These are phyloP conservation scores for Acrocyrtus sp. DNA, from an alignment of 2,888 invertebrate species.

Conservation along the genomic window DNA sequence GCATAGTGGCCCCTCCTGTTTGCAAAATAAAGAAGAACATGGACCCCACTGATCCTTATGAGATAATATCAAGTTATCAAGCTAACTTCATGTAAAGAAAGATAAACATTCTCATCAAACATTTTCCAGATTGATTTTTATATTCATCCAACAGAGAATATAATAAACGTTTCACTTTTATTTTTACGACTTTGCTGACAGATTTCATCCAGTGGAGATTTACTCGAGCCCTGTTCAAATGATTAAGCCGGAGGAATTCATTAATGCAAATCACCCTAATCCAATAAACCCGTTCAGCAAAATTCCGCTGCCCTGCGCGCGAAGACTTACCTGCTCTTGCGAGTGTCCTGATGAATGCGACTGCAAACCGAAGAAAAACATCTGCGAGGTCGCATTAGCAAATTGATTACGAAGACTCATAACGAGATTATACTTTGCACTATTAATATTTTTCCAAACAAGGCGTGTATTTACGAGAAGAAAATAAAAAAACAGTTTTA, in stretches of 20 bases:
- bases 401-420: too few relatives aligned
- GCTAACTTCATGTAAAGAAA: slow-evolving; percentile 52
- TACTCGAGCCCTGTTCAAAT: slow-evolving; percentile 53
- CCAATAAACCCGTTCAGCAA: slow-evolving; percentile 51
- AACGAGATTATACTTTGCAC: too few relatives aligned
- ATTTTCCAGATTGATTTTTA: too few relatives aligned
- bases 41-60: slow-evolving; percentile 54
- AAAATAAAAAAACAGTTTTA: too few relatives aligned
- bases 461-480: too few relatives aligned
- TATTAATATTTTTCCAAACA: too few relatives aligned
- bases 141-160: too few relatives aligned
- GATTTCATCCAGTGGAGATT: slow-evolving; percentile 49
- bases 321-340: slow-evolving; percentile 52
- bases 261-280: slow-evolving; percentile 54
- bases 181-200: too few relatives aligned
- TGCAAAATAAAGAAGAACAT: slow-evolving; percentile 59
- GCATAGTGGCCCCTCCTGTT: slow-evolving; percentile 56
- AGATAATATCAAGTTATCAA: slow-evolving; percentile 53
- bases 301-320: slow-evolving; percentile 51
- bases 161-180: neutral
- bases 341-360: slow-evolving; percentile 42
- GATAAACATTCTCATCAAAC: neutral
- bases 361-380: too few relatives aligned
- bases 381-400: too few relatives aligned
- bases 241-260: slow-evolving; percentile 47